A percentile compares a stretch with the other conserved stretches of the same genome.
Conservation (phyloP, 2,113 vertebrate genomes). For the Colius striatus region DNA sequence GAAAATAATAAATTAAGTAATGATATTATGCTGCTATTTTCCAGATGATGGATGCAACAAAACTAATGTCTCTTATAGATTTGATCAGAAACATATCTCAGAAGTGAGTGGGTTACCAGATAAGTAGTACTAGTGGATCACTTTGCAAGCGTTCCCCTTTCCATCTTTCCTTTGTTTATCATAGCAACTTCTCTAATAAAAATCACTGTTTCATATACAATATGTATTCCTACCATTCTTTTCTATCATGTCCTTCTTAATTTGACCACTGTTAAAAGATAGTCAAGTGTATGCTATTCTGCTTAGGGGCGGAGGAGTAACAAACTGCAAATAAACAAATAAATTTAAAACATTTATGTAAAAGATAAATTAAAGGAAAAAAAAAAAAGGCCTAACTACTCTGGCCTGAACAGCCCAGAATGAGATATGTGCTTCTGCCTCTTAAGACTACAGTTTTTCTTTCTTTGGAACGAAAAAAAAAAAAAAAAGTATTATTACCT, state of each 20-base stretch:
- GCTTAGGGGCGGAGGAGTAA: background rate
- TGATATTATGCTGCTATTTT: background rate
- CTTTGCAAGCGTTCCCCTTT: background rate
- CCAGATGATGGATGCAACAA: background rate
- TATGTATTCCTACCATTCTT: background rate
- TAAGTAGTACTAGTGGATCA: background rate
- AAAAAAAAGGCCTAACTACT: background rate
- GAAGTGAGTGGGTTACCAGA: background rate
- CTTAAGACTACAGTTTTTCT: background rate
- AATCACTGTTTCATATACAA: background rate
- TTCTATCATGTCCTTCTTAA: background rate
- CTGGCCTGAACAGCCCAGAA: background rate
- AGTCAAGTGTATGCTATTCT: background rate
- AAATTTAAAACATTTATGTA: background rate
- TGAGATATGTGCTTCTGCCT: background rate
- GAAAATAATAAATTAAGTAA: background rate
- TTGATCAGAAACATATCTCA: background rate
- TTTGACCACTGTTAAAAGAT: background rate
- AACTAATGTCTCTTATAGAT: background rate
- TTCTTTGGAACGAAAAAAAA: background rate
- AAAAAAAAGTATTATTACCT: too few relatives aligned
- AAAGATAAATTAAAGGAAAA: background rate
- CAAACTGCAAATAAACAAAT: background rate
- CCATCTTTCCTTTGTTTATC: background rate
- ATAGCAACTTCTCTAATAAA: background rate